Conservation (phyloP, 1,140 invertebrate species). For the Leptinotarsa texana region DNA sequence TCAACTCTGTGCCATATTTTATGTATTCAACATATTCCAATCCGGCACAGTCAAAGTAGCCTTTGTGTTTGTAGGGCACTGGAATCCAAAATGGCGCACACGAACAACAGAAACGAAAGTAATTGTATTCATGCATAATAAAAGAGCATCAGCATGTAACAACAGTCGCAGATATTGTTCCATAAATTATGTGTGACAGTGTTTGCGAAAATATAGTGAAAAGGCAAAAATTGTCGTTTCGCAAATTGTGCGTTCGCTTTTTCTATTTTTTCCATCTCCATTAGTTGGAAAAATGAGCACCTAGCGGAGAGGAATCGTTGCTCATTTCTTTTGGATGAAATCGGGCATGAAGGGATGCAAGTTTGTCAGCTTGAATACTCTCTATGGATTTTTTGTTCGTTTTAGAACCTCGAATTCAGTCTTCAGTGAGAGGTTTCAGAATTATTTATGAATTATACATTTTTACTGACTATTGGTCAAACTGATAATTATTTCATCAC, state of each 20-base stretch:
- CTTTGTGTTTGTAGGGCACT: not conserved
- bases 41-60: not conserved
- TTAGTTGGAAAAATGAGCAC: not conserved
- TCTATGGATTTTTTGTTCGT: too few relatives aligned
- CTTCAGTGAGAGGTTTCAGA: too few relatives aligned
- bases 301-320: too few relatives aligned
- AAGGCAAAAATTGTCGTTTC: not conserved
- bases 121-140: constrained; percentile 4
- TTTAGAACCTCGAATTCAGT: too few relatives aligned
- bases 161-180: not conserved
- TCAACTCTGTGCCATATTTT: too few relatives aligned
- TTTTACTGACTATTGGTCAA: too few relatives aligned
- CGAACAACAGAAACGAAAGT: not conserved
- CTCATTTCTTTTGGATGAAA: too few relatives aligned
- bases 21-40: not conserved
- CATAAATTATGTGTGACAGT: not conserved
- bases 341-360: too few relatives aligned
- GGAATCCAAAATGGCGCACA: not conserved
- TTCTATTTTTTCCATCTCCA: not conserved
- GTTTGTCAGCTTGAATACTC: too few relatives aligned
- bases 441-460: too few relatives aligned
- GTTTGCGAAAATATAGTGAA: not conserved
- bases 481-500: too few relatives aligned
- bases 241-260: not conserved
- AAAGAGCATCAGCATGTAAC: not conserved